Evolutionary conservation across 2,797 vertebrate genomes (phyloP).

Genomic region (Chaetophractus vellerosus): DNA sequence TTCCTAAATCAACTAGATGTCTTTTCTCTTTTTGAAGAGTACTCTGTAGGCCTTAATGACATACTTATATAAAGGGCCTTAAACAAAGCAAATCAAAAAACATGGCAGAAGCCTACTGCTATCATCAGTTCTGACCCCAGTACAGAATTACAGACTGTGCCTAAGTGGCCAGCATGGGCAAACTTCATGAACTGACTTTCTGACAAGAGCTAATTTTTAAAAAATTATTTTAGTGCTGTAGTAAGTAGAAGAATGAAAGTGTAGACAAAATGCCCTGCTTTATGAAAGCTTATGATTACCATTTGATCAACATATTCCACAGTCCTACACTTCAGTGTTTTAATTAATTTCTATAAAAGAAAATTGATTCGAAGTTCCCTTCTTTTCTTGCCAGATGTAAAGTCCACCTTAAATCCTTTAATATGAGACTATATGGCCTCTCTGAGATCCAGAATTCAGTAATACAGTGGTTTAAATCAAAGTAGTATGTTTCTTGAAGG

Average conservation of each 20-base stretch:
- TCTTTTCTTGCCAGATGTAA: conserved; percentile 17
- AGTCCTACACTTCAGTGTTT: conserved; percentile 1
- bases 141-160: not conserved
- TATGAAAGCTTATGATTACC: conserved; percentile 42
- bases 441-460: conserved; percentile 37
- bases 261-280: conserved; percentile 17
- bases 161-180: not conserved
- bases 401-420: conserved; percentile 54
- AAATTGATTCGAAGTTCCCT: not conserved
- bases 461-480: conserved; percentile 40
- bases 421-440: not conserved
- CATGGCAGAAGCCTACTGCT: not conserved
- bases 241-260: not conserved
- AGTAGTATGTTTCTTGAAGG: conserved; percentile 38
- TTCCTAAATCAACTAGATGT: conserved; percentile 46
- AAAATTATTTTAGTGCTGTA: conserved; percentile 36
- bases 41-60: not conserved
- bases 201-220: not conserved
- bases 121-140: not conserved
- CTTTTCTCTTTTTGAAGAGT: conserved; percentile 39
- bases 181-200: not conserved
- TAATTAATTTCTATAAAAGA: conserved; percentile 57
- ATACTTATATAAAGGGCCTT: not conserved
- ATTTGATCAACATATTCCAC: conserved; percentile 35
- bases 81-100: conserved; percentile 38